These are phyloP conservation scores for Lithobates pipiens DNA, from an alignment of 2,797 vertebrate species.

Conservation along the genomic window DNA sequence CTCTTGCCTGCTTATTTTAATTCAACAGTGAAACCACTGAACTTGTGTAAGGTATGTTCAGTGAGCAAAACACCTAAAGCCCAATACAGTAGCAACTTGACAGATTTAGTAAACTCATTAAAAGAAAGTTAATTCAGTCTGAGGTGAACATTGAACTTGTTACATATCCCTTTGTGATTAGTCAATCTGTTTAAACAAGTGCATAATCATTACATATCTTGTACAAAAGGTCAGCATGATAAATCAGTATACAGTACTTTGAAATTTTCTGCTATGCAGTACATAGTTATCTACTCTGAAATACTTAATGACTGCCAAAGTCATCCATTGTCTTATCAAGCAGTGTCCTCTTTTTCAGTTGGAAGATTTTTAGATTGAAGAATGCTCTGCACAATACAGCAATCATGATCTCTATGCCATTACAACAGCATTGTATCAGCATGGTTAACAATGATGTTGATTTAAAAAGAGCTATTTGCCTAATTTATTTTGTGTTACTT, in stretches of 20 bases:
- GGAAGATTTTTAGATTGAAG: slow-evolving; percentile 39
- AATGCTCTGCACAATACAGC: slow-evolving; percentile 38
- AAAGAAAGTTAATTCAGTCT: neutral
- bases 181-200: slow-evolving; percentile 13
- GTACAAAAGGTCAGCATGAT: slow-evolving; percentile 51
- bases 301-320: slow-evolving; percentile 23
- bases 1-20: no score
- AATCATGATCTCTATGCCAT: slow-evolving; percentile 46
- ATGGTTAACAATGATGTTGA: slow-evolving; percentile 49
- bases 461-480: slow-evolving; percentile 25
- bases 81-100: neutral
- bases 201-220: slow-evolving; percentile 23
- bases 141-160: neutral
- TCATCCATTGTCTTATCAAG: slow-evolving; percentile 41
- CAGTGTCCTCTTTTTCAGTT: slow-evolving; percentile 24
- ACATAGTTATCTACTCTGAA: slow-evolving; percentile 36
- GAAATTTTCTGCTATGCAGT: slow-evolving; percentile 33
- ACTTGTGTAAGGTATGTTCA: slow-evolving; percentile 11
- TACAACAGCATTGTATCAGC: slow-evolving; percentile 34
- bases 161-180: slow-evolving; percentile 23
- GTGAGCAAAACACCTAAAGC: neutral
- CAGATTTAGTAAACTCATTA: slow-evolving; percentile 1
- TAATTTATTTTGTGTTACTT: slow-evolving; percentile 48
- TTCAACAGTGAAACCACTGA: neutral
- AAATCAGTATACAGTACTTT: slow-evolving; percentile 35